Base-by-base conservation (phyloP, 2,113 vertebrate genomes). In the Hipposideros armiger region DNA sequence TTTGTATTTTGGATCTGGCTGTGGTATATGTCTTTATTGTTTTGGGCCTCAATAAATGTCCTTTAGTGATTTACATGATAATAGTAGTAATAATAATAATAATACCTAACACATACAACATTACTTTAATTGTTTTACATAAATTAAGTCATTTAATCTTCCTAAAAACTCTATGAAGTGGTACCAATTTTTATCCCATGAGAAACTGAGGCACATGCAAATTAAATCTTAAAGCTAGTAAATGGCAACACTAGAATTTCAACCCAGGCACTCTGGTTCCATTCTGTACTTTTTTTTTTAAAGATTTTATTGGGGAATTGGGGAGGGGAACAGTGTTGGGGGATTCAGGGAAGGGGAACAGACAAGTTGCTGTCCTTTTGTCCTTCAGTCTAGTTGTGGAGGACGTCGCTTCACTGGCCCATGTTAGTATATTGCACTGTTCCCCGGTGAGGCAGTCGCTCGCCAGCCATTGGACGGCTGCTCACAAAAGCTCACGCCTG, bases 1-100 rank as follows among this genome's bases (percentile, higher is more conserved):
- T 90, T 80, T 73, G 4, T 84, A 45, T 80, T 93, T 94, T 81
- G 66, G 47, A 91, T 93, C 40, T 85, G 70, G 54, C 24, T 58
- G 4, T 62, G 42, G 6, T 70, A n/a, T 32, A 58, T 83, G 9
- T 50, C 70, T 78, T 26, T n/a, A 7, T 19, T 95, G 42, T 77
- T 91, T 95, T 56, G 52, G 47, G 4, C 47, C 88, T 96, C 60
- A 69, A 6, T 89, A 95, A 50, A 54, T 83, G 9, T 73, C 56
- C 58, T 78, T 64, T 16, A 80, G 36, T 15, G 11, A 69, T 74
- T 74, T 86, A 20, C 11, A 54, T 87, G 40, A 52, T 88, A 26
- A n/a, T 70, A 86, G 45, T n/a, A 83, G 2, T 50, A 80, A 3
- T 73, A 73, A 20, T 60, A 73, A 20, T 60, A 74, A 52, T 69